Conservation (phyloP, 2,113 vertebrate genomes). For the Halichoerus grypus region DNA sequence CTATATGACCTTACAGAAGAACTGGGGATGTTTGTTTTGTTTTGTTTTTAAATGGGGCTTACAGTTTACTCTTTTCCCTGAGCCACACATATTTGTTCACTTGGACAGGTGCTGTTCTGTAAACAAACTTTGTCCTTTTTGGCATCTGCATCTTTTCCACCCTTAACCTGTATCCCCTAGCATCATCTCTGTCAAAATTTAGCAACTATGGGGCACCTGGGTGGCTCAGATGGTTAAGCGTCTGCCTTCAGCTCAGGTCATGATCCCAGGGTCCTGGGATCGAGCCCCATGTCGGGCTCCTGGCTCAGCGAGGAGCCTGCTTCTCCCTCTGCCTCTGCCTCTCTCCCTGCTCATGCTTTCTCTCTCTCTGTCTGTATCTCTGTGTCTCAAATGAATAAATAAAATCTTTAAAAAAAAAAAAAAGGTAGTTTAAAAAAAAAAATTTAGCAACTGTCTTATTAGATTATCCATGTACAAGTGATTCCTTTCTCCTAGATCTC, state of each 20-base stretch:
- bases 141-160: not conserved
- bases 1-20: not conserved
- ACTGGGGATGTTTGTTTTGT: not conserved
- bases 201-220: not conserved
- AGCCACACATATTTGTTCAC: not conserved
- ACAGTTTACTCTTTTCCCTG: slow-evolving; percentile 22
- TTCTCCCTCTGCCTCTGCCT: no score
- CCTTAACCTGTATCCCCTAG: not conserved
- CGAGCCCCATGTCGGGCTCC: no score
- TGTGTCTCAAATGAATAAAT: no score
- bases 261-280: no score
- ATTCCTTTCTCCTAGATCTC: not conserved
- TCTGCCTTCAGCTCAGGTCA: no score
- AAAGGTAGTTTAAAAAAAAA: not conserved
- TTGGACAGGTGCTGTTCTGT: not conserved
- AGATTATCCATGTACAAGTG: not conserved
- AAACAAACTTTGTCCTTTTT: not conserved
- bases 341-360: no score
- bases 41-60: not conserved
- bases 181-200: not conserved
- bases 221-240: no score
- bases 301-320: no score
- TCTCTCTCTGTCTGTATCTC: no score
- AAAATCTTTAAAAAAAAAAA: no score
- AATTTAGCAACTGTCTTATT: not conserved